phyloP scores from a whole-genome alignment of 2,113 vertebrate genomes.

The Phylloscopus trochilus region DNA sequence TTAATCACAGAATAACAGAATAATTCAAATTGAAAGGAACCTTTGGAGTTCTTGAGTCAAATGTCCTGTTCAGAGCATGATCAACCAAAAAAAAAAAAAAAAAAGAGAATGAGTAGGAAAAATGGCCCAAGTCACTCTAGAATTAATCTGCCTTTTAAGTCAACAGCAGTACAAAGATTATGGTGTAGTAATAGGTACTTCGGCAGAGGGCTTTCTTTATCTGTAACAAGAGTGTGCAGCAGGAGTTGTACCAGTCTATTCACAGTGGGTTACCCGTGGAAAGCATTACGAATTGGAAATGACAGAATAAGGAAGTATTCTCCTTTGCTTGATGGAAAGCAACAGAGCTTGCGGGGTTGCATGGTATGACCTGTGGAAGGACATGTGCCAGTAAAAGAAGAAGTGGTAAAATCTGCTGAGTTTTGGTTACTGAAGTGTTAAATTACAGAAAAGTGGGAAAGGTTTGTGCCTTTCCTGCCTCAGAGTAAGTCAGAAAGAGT shows the following conservation, averaged over 20 bases:
- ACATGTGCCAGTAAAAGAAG: not conserved
- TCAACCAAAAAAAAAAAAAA: not conserved
- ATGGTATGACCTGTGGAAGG: not conserved
- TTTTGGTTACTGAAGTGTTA: not conserved
- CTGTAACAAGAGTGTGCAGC: not conserved
- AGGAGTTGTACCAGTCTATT: not conserved
- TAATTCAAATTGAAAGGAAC: not conserved
- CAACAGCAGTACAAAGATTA: not conserved
- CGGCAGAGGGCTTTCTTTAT: not conserved
- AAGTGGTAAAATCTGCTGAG: not conserved
- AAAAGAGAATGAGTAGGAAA: not conserved
- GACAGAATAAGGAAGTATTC: not conserved
- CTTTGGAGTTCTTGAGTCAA: not conserved
- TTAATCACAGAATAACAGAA: not conserved
- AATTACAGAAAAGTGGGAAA: not conserved
- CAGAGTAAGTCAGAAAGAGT: not conserved
- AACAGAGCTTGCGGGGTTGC: not conserved
- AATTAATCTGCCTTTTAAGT: not conserved
- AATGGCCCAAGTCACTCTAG: not conserved
- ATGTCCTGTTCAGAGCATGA: not conserved
- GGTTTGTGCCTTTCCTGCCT: not conserved
- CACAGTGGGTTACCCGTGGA: accelerated
- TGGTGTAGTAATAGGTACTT: not conserved
- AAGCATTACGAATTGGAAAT: not conserved
- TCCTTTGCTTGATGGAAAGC: not conserved